phyloP scores from a whole-genome alignment of 2,797 vertebrate genomes.

The Pristis pectinata region DNA sequence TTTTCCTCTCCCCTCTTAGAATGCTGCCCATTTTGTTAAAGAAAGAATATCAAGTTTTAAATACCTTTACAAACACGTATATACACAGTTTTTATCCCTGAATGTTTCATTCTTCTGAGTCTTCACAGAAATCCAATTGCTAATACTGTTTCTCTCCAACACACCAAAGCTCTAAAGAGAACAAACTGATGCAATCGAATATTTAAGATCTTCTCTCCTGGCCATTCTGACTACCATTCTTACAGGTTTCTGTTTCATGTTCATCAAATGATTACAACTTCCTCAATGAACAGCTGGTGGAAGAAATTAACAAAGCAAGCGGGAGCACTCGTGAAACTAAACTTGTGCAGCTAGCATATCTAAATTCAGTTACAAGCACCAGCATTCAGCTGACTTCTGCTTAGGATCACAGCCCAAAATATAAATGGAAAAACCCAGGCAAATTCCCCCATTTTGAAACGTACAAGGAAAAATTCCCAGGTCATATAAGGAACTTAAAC shows the following conservation, averaged over 20 bases:
- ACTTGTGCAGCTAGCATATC: not conserved
- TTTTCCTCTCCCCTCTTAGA: not conserved
- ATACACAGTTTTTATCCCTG: not conserved
- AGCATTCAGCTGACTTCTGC: not conserved
- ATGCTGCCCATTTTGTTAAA: not conserved
- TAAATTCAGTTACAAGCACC: not conserved
- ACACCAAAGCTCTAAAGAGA: not conserved
- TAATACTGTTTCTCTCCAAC: too few species aligned
- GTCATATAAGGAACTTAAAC: not conserved
- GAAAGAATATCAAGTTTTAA: not conserved
- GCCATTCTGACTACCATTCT: not conserved
- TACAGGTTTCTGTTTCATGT: not conserved
- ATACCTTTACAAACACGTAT: conserved; percentile 1
- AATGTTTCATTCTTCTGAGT: not conserved
- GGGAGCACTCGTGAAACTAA: not conserved
- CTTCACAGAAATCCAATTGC: not conserved
- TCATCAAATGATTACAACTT: not conserved
- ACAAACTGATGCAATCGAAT: not conserved
- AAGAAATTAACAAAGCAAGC: not conserved
- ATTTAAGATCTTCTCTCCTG: too few species aligned
- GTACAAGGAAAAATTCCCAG: not conserved
- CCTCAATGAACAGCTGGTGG: not conserved
- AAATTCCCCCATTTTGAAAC: not conserved
- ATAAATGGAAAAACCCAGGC: not conserved
- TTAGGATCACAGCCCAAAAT: not conserved